These are phyloP conservation scores for Mus pahari DNA, from an alignment of 2,113 vertebrate species.

Conservation along the genomic window DNA sequence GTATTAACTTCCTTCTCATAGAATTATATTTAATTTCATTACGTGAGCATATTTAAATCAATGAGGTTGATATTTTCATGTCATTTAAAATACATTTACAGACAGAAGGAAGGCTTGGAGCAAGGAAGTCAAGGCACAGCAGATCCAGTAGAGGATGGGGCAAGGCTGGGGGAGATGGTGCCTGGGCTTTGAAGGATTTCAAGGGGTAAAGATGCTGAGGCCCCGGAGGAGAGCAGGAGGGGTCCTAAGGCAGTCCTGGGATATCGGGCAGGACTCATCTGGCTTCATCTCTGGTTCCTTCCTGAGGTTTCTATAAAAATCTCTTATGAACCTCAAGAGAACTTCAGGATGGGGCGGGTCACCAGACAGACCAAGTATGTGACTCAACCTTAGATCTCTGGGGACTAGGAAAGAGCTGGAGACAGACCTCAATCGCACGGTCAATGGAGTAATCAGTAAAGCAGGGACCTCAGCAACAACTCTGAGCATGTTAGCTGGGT, in stretches of 20 bases:
- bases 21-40: conserved; percentile 45
- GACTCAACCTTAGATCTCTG: not conserved
- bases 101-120: not conserved
- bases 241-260: not conserved
- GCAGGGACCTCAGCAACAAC: not conserved
- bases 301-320: not conserved
- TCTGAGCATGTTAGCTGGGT: not conserved
- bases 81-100: conserved; percentile 35
- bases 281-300: not conserved
- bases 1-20: not conserved
- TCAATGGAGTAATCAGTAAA: not conserved
- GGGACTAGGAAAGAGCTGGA: not conserved
- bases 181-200: not conserved
- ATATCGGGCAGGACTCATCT: not conserved
- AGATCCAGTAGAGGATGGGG: not conserved
- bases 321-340: not conserved
- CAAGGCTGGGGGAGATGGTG: not conserved
- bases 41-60: conserved; percentile 62
- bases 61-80: conserved; percentile 30
- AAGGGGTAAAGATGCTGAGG: not conserved
- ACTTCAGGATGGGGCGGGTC: not conserved
- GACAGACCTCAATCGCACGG: not conserved
- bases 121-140: not conserved
- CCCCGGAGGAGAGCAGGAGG: not conserved
- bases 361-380: not conserved